Conservation (phyloP, 2,797 vertebrate genomes). For the Protonibea diacanthus region DNA sequence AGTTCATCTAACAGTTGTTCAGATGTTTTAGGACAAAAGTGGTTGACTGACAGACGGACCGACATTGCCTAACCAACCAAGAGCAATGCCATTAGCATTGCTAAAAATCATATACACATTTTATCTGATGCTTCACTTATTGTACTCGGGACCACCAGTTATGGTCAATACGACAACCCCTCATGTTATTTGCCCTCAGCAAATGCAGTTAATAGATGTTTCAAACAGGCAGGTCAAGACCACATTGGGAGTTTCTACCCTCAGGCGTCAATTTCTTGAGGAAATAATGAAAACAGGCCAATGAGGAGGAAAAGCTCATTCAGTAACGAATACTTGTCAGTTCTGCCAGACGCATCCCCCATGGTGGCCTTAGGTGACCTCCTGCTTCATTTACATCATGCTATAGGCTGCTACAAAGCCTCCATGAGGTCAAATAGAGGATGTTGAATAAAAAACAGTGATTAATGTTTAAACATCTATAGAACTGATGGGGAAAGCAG, state of each 20-base stretch:
- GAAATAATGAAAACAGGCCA: constrained; percentile 37
- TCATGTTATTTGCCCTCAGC: constrained; percentile 11
- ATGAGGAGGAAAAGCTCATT: constrained; percentile 12
- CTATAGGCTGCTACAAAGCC: constrained; percentile 36
- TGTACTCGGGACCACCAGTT: neutral
- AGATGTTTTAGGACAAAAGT: neutral
- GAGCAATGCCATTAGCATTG: neutral
- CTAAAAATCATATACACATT: no score
- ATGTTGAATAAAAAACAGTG: constrained; percentile 23
- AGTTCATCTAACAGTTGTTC: neutral
- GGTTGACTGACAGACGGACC: neutral
- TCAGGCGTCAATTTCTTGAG: constrained; percentile 11
- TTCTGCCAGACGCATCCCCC: neutral
- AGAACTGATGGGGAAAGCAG: constrained; percentile 57
- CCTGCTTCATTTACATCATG: constrained; percentile 30
- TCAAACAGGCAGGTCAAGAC: constrained; percentile 4
- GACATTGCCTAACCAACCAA: neutral
- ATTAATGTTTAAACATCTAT: constrained; percentile 59
- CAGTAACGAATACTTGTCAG: constrained; percentile 16
- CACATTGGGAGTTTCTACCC: neutral
- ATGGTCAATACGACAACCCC: neutral
- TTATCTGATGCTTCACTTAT: neutral
- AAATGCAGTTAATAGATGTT: constrained; percentile 29
- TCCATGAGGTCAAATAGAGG: constrained; percentile 36
- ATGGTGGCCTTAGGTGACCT: constrained; percentile 32